Percentiles rank a stretch among this genome's conserved stretches.
These are phyloP conservation scores for Coptotermes formosanus DNA, from an alignment of 1,140 invertebrate species.

Conservation along the genomic window DNA sequence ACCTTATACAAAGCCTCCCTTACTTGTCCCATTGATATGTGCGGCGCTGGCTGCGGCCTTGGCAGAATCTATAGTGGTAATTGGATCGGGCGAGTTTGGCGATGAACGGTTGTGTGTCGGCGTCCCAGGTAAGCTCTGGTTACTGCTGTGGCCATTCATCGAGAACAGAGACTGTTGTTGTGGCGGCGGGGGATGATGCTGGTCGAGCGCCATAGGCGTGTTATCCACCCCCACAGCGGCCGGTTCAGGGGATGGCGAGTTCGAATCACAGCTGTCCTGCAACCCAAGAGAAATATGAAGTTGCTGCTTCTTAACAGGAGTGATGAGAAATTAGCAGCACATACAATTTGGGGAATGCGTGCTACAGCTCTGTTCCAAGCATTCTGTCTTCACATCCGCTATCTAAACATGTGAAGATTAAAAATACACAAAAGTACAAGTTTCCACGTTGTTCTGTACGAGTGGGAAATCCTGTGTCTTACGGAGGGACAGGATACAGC, in stretches of 20 bases:
- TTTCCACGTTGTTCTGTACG: no score
- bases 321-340: no score
- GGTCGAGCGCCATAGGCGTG: not conserved
- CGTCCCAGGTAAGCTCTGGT: not conserved
- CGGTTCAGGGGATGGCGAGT: slow-evolving; percentile 27
- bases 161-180: not conserved
- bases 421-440: no score
- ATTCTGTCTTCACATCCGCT: no score
- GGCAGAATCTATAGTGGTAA: not conserved
- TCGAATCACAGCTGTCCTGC: slow-evolving; percentile 28
- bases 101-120: slow-evolving; percentile 7
- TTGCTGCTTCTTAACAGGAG: no score
- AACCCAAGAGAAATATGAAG: not conserved
- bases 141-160: not conserved
- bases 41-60: slow-evolving; percentile 24
- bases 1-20: not conserved
- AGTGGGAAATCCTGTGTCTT: no score
- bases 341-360: no score
- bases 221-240: slow-evolving; percentile 25
- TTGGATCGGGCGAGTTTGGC: not conserved
- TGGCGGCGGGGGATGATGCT: not conserved
- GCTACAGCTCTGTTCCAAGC: no score
- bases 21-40: slow-evolving; percentile 33
- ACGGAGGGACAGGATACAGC: no score
- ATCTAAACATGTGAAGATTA: no score